phyloP scores from a whole-genome alignment of 1,140 invertebrate species.

The Melitaea cinxia region DNA sequence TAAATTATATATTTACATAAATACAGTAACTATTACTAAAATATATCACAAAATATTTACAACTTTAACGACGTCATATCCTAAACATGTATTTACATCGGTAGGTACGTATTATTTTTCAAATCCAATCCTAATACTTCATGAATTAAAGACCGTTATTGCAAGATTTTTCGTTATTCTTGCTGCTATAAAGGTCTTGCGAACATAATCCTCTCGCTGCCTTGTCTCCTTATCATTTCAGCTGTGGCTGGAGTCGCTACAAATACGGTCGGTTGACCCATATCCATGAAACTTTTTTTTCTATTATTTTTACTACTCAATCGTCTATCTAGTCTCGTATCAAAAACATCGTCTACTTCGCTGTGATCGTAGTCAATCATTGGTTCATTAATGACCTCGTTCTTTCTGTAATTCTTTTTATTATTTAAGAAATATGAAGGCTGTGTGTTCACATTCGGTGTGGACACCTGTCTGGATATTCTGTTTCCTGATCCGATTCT shows the following conservation, averaged over 20 bases:
- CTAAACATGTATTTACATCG: constrained; percentile 19
- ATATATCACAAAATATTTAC: constrained; percentile 19
- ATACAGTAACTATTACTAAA: constrained; percentile 12
- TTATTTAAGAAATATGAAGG: constrained; percentile 60
- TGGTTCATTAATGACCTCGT: constrained; percentile 70
- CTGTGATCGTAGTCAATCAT: constrained; percentile 80
- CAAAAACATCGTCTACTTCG: constrained; percentile 74
- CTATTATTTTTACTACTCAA: constrained; percentile 56
- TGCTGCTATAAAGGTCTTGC: constrained; percentile 66
- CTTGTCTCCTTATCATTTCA: constrained; percentile 73
- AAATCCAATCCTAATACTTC: neutral
- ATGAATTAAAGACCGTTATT: neutral
- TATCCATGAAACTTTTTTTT: constrained; percentile 66
- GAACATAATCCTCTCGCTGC: constrained; percentile 70
- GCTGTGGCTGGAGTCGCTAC: constrained; percentile 72
- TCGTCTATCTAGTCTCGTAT: constrained; percentile 60
- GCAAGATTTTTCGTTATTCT: neutral
- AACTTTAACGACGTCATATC: neutral
- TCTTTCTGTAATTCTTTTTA: constrained; percentile 62
- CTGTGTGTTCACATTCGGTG: constrained; percentile 61
- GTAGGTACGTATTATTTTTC: neutral
- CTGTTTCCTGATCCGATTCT: constrained; percentile 47
- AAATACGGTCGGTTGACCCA: constrained; percentile 71
- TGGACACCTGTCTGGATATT: constrained; percentile 62
- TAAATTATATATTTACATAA: constrained; percentile 31